phyloP scores from a whole-genome alignment of 2,888 invertebrate genomes.

The Thymelicus lineola region DNA sequence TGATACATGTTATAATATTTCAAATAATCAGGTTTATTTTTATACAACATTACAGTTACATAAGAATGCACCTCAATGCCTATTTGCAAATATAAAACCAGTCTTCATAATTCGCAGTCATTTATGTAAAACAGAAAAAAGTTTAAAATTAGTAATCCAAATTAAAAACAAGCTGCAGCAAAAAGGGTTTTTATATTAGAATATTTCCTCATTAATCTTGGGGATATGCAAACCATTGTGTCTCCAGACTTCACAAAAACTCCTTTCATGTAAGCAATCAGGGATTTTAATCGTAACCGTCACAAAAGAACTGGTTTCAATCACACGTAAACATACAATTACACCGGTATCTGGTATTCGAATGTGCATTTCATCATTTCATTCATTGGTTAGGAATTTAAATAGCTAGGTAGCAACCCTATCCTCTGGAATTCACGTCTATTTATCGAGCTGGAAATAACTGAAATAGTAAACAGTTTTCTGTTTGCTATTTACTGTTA shows the following conservation, averaged over 20 bases:
- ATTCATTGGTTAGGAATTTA: constrained; percentile 28
- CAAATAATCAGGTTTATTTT: no score
- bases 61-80: no score
- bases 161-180: neutral
- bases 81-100: no score
- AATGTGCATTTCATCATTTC: constrained; percentile 30
- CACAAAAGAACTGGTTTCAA: constrained; percentile 20
- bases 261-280: constrained; percentile 6
- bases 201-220: constrained; percentile 6
- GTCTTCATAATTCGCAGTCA: no score
- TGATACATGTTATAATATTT: no score
- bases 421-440: constrained; percentile 40
- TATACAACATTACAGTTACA: no score
- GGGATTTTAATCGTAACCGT: constrained; percentile 16
- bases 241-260: neutral
- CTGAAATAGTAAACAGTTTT: constrained; percentile 56
- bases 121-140: neutral
- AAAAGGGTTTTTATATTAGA: neutral
- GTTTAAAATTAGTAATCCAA: neutral
- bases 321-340: constrained; percentile 18
- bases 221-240: neutral
- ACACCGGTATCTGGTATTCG: constrained; percentile 21
- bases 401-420: constrained; percentile 33
- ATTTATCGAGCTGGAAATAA: constrained; percentile 58
- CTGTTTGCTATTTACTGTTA: constrained; percentile 56